phyloP scores from a whole-genome alignment of 2,888 invertebrate species.

The Andrena praecox region DNA sequence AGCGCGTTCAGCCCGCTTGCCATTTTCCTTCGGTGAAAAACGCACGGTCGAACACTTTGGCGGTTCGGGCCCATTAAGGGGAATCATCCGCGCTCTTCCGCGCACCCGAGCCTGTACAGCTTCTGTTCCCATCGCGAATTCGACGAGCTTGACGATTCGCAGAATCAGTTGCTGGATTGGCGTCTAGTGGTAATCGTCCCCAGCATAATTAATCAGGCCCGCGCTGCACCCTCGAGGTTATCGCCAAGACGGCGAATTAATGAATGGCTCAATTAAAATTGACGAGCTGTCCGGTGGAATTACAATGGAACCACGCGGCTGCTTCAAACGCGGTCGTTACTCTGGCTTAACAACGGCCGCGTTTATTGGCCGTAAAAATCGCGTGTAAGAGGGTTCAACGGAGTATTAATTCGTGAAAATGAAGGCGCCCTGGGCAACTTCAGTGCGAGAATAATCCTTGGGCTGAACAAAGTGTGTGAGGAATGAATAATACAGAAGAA shows the following conservation, averaged over 20 bases:
- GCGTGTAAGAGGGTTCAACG: background rate
- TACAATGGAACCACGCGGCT: background rate
- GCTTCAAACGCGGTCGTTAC: background rate
- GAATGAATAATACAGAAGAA: no score
- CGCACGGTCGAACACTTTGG: background rate
- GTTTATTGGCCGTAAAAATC: constrained; percentile 14
- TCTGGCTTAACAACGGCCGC: background rate
- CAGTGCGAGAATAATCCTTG: constrained; percentile 8
- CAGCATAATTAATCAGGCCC: background rate
- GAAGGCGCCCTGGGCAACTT: background rate
- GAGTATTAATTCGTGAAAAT: constrained; percentile 10
- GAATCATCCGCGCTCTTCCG: background rate
- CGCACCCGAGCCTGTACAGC: background rate
- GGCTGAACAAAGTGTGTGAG: background rate
- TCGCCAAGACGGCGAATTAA: background rate
- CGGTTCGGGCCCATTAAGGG: background rate
- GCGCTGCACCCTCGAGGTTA: background rate
- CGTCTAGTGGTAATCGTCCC: background rate
- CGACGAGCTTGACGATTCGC: background rate
- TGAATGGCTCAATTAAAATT: constrained; percentile 1
- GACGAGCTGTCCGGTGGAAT: background rate
- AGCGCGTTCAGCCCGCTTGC: background rate
- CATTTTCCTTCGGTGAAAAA: background rate
- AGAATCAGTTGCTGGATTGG: background rate
- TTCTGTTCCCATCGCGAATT: background rate